Conservation (phyloP, 1,140 invertebrate species). For the Aphidius ervi region DNA sequence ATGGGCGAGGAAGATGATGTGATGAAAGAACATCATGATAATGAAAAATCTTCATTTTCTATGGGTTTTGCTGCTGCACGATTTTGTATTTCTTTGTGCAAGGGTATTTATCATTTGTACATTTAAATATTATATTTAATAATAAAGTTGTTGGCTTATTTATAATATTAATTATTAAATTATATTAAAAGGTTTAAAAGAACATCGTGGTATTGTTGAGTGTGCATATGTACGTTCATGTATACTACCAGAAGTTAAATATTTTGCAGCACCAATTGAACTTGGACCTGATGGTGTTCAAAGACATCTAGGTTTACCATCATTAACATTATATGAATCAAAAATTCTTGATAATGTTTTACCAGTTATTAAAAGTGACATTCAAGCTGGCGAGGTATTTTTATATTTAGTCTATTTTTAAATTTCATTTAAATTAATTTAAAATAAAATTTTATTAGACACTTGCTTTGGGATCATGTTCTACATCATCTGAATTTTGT, state of each 20-base stretch:
- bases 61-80: slow-evolving; percentile 57
- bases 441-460: slow-evolving; percentile 8
- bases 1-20: slow-evolving; percentile 36
- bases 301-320: slow-evolving; percentile 55
- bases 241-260: slow-evolving; percentile 44
- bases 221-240: slow-evolving; percentile 55
- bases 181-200: slow-evolving; percentile 49
- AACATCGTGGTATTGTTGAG: slow-evolving; percentile 51
- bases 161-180: background rate
- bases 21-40: slow-evolving; percentile 26
- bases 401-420: background rate
- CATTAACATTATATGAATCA: slow-evolving; percentile 55
- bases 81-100: slow-evolving; percentile 56
- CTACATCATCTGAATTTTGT: slow-evolving; percentile 16
- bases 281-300: slow-evolving; percentile 53
- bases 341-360: slow-evolving; percentile 53
- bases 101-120: slow-evolving; percentile 30
- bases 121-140: background rate
- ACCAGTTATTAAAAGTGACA: slow-evolving; percentile 51
- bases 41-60: slow-evolving; percentile 43
- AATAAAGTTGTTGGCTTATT: background rate
- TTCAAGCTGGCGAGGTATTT: slow-evolving; percentile 50
- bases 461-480: slow-evolving; percentile 16
- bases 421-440: background rate
- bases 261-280: slow-evolving; percentile 45